These are phyloP conservation scores for Apamea anceps DNA, from an alignment of 2,888 invertebrate genomes.

Conservation along the genomic window DNA sequence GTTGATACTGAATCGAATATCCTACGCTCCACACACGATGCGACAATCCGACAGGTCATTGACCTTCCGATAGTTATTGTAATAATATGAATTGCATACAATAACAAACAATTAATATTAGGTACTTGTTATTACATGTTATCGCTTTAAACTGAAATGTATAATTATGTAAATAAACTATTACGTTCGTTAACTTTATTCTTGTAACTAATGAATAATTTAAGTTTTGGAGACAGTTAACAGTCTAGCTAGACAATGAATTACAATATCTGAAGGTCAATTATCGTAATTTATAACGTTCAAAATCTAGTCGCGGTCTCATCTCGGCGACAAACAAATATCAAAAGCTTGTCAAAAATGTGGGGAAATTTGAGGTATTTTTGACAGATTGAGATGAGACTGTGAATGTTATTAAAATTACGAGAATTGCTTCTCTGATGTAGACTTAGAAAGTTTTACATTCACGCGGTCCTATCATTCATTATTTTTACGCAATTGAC, in stretches of 20 bases:
- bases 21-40: background rate
- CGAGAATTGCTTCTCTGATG: background rate
- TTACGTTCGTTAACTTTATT: conserved; percentile 24
- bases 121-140: background rate
- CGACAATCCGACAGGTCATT: background rate
- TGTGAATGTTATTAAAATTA: no score
- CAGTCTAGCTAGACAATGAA: conserved; percentile 36
- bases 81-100: background rate
- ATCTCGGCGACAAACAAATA: no score
- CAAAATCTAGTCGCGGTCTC: no score
- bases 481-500: background rate
- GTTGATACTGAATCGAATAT: background rate
- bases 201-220: conserved; percentile 27
- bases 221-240: conserved; percentile 35
- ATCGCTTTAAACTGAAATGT: background rate
- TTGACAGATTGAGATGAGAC: no score
- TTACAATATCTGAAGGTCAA: conserved; percentile 34
- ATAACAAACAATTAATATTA: no score
- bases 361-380: no score
- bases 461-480: background rate
- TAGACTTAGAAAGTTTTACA: conserved; percentile 24
- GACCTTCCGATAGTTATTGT: background rate
- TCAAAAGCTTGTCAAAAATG: no score
- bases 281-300: no score
- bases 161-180: conserved; percentile 14